Evolutionary conservation across 2,797 vertebrate genomes (phyloP), one percentile per base, ranked within the genome.

Genomic region (Glyptemys insculpta): DNA sequence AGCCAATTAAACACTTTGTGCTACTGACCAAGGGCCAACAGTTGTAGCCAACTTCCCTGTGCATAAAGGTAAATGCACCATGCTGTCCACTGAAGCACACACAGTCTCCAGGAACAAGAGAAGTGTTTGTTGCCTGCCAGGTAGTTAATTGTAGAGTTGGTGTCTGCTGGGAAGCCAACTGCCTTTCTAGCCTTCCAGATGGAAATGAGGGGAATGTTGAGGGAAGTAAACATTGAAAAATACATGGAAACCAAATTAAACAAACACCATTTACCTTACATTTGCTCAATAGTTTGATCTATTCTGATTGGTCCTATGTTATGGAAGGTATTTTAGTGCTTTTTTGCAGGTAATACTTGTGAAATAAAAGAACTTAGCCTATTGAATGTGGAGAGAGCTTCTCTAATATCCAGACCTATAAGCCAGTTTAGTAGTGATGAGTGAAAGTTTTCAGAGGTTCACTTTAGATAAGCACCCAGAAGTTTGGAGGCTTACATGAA

Each of bases 131-230:
- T 89, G 81, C 91, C 81, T 98, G 96, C 96, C 97, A 98, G 96
- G 89, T 94, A 81, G 88, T 85, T 97, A 93, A 97, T 94, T 95
- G 94, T 88, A 81, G 89, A 96, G 81, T 65, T 87, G 90, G 92
- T 94, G 74, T 93, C 96, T 96, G 95, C 96, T 97, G 96, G 95
- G 94, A 94, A 95, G 94, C 90, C 95, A 96, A 85, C 94, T 96
- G 94, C 96, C 91, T 94, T 74, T 92, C 89, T 85, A 86, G 95
- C 80, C 84, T 93, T 93, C 94, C 93, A 95, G 90, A 95, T 93
- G 93, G 96, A 97, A 94, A 94, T 53, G 79, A 76, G 87, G 52
- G 27, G 80, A 95, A 89, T 6, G 1, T 88, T 41, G 83, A 82
- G 90, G 68, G 87, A 94, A 86, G 86, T 72, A 95, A 97, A 90